phyloP scores from a whole-genome alignment of 30 jellyfish, hydroid and myxozoan genomes.

The Cassiopea xamachana region DNA sequence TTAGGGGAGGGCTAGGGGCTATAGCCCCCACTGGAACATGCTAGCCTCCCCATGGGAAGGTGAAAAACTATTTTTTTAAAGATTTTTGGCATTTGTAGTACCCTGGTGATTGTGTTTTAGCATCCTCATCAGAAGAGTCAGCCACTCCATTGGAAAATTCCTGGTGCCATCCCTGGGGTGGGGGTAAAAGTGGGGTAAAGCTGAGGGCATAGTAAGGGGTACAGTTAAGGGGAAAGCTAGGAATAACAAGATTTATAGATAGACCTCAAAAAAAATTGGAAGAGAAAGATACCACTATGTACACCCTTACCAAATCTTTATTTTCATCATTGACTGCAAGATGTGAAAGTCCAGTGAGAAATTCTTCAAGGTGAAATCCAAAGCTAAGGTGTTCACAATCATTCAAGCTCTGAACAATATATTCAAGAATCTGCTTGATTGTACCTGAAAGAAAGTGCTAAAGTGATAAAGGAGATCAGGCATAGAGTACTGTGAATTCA shows the following conservation, averaged over 20 bases:
- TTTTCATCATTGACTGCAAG: constrained; percentile 37
- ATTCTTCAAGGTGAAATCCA: constrained; percentile 46
- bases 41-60: too few relatives aligned
- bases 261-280: neutral
- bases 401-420: neutral
- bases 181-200: too few relatives aligned
- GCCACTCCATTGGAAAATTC: too few relatives aligned
- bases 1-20: too few relatives aligned
- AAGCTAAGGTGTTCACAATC: neutral
- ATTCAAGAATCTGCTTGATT: neutral
- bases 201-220: neutral
- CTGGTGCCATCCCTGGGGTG: too few relatives aligned
- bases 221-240: neutral
- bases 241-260: neutral
- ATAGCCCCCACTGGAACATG: too few relatives aligned
- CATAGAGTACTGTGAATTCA: too few relatives aligned
- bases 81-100: too few relatives aligned
- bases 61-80: too few relatives aligned
- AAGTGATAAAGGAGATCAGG: neutral
- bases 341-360: constrained; percentile 25
- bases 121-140: too few relatives aligned
- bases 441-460: neutral
- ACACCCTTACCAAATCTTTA: constrained; percentile 17
- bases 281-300: neutral
- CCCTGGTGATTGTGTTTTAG: too few relatives aligned